Evolutionary conservation across 2,113 vertebrate genomes (phyloP), one percentile per base, ranked within the genome.

Genomic region (Pseudorhombus dupliciocellatus): DNA sequence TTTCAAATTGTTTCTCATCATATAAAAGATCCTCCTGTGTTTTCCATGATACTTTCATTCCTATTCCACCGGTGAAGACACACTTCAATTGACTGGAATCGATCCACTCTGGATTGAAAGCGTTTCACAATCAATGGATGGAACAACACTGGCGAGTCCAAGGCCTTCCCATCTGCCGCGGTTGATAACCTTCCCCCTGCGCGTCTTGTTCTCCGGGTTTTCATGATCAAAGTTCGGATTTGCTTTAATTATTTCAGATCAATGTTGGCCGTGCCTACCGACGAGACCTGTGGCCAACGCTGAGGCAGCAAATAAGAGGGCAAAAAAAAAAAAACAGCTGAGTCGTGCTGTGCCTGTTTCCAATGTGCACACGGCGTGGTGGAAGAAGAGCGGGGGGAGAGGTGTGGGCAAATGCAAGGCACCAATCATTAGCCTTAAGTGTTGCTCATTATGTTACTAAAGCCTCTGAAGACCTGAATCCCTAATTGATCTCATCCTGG

Each of bases 371-470:
- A 82, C 61, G 71, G 84, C 37, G 44, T 73, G 69, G 22, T 56
- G 77, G 59, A 44, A 34, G 46, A 20, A 18, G 11, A 24, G 54
- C 16, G 15, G 21, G 48, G 44, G 24, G 70, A 73, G 83, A 56
- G 66, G 77, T 71, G 78, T 77, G 79, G 83, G 80, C 75, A 64
- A 83, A 90, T 75, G 84, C 73, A 54, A 80, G 67, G 75, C 83
- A 85, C 77, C 84, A 59, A 92, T 92, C 89, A 91, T 90, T 92
- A 92, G 90, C 80, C 67, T 66, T 92, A 90, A 92, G 87, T 91
- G 90, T 87, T 87, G 79, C 90, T 91, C 93, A 92, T 94, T 94
- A 92, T 88, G 85, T 77, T 89, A 85, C 88, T 88, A 73, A 70
- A 89, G 78, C 87, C 86, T 92, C 90, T 80, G 79, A 91, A 91